Percentiles rank a stretch among this genome's conserved stretches.
Evolutionary conservation across 2,113 vertebrate species (phyloP).

Genomic region (crab-eating macaque (Macaca fascicularis)): DNA sequence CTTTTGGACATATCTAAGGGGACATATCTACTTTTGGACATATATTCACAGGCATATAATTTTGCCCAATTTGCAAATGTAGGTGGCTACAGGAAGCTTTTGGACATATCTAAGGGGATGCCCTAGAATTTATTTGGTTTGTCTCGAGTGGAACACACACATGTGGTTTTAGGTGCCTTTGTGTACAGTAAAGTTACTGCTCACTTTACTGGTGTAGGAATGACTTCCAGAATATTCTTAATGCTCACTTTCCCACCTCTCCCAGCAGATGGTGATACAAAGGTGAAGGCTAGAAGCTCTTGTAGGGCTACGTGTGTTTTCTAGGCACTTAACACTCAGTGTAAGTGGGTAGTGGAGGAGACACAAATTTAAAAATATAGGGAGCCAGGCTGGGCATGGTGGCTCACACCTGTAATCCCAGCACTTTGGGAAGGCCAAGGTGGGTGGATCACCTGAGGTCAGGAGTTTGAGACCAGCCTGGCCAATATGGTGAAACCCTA

Average conservation of each 20-base stretch:
- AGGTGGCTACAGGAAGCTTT: not conserved
- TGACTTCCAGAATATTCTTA: not conserved
- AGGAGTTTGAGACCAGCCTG: too few species aligned
- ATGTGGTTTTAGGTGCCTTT: not conserved
- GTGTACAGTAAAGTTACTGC: not conserved
- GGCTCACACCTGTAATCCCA: too few species aligned
- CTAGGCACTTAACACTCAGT: not conserved
- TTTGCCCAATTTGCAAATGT: not conserved
- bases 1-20: not conserved
- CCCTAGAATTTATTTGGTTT: not conserved
- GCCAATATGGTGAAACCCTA: too few species aligned
- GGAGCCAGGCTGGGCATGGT: not conserved
- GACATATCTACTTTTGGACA: too few species aligned
- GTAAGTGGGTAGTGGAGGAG: not conserved
- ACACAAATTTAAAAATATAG: not conserved
- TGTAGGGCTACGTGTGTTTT: accelerated
- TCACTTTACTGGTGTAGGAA: not conserved
- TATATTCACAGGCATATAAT: not conserved
- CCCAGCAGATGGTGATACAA: too few species aligned
- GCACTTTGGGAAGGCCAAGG: too few species aligned
- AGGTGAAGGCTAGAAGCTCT: not conserved
- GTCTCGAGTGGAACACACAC: not conserved
- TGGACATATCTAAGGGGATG: not conserved
- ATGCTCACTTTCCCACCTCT: not conserved
- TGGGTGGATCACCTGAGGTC: too few species aligned